These are phyloP conservation scores for Furcula furcula DNA, from an alignment of 2,888 invertebrate species.

Conservation along the genomic window DNA sequence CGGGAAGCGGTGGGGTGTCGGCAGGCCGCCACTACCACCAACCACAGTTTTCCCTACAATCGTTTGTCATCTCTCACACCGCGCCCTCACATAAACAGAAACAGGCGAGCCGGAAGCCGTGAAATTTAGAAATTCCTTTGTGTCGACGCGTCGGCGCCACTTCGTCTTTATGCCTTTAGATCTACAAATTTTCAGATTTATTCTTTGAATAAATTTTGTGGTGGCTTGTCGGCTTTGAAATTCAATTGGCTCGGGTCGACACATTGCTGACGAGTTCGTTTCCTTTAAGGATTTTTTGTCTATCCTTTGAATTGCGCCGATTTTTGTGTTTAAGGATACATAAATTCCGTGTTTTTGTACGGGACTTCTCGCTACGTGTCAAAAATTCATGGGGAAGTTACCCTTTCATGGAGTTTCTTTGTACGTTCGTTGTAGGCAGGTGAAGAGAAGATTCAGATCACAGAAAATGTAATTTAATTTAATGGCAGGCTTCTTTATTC, in stretches of 20 bases:
- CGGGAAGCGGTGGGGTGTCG: conserved; percentile 6
- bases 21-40: conserved; percentile 20
- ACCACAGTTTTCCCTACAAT: conserved; percentile 44
- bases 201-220: conserved; percentile 81
- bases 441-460: too few species aligned
- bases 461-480: too few species aligned
- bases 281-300: conserved; percentile 57
- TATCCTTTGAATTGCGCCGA: conserved; percentile 39
- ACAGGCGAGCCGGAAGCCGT: conserved; percentile 77
- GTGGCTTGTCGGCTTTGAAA: conserved; percentile 80
- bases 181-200: conserved; percentile 82
- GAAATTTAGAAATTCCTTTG: conserved; percentile 82
- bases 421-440: too few species aligned
- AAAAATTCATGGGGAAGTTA: conserved; percentile 15
- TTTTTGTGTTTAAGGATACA: conserved; percentile 34
- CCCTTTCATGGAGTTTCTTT: conserved; percentile 5
- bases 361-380: conserved; percentile 10
- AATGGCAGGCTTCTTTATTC: too few species aligned
- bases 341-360: conserved; percentile 24
- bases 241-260: conserved; percentile 79
- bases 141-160: conserved; percentile 74
- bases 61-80: conserved; percentile 77
- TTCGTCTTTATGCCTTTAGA: conserved; percentile 76
- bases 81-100: conserved; percentile 75
- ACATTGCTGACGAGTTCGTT: conserved; percentile 74